Conservation (phyloP, 2,888 invertebrate genomes). For the Mythimna lalbum region DNA sequence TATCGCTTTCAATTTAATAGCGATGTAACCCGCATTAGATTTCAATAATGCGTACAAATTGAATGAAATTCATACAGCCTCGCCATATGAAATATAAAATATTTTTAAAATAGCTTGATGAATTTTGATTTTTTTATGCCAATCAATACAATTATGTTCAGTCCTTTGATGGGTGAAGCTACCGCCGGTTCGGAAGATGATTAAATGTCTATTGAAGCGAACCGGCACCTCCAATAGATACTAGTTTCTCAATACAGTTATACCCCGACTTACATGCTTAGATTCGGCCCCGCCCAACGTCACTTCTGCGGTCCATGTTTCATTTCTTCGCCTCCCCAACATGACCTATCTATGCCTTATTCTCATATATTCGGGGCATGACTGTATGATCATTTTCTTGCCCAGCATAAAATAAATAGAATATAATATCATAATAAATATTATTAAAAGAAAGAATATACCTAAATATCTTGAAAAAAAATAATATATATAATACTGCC, state of each 20-base stretch:
- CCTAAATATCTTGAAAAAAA: background rate
- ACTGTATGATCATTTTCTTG: constrained; percentile 6
- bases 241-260: constrained; percentile 19
- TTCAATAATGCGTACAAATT: constrained; percentile 3
- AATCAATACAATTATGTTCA: constrained; percentile 19
- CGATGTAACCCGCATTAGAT: background rate
- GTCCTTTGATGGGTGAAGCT: constrained; percentile 14
- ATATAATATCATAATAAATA: background rate
- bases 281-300: constrained; percentile 3
- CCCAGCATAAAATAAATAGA: background rate
- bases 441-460: background rate
- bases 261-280: constrained; percentile 47
- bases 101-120: constrained; percentile 50
- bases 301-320: constrained; percentile 21
- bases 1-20: constrained; percentile 4
- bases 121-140: constrained; percentile 1
- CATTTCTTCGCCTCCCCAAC: constrained; percentile 23
- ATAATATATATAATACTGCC: background rate
- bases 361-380: constrained; percentile 12
- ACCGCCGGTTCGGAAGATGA: constrained; percentile 24
- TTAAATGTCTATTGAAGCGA: constrained; percentile 24
- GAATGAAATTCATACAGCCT: constrained; percentile 7
- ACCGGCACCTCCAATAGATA: constrained; percentile 31
- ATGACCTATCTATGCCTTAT: background rate
- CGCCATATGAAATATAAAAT: constrained; percentile 2